These are phyloP conservation scores for Tetramorium simillimum DNA, from an alignment of 1,140 invertebrate genomes.

Conservation along the genomic window DNA sequence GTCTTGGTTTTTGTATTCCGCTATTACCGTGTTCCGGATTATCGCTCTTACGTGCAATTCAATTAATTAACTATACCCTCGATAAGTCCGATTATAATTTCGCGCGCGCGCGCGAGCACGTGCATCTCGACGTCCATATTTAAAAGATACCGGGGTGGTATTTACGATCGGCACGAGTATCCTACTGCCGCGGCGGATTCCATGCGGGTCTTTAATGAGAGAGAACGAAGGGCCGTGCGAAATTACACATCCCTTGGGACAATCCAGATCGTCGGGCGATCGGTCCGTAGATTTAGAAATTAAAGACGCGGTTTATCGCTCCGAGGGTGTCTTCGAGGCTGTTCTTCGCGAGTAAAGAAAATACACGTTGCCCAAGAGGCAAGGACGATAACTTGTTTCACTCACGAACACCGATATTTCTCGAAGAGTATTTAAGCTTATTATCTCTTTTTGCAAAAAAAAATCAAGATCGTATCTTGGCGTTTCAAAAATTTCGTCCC, in stretches of 20 bases:
- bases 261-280: constrained; percentile 8
- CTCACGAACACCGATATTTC: not conserved
- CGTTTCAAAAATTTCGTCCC: constrained; percentile 7
- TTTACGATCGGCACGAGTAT: constrained; percentile 39
- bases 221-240: not conserved
- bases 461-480: constrained; percentile 9
- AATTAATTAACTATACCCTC: constrained; percentile 34
- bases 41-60: constrained; percentile 14
- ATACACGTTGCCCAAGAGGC: not conserved
- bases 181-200: constrained; percentile 5
- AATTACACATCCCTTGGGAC: constrained; percentile 21
- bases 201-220: constrained; percentile 19
- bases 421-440: not conserved
- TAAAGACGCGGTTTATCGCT: constrained; percentile 42
- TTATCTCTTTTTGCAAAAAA: not conserved
- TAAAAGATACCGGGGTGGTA: constrained; percentile 17
- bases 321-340: constrained; percentile 3
- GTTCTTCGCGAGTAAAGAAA: constrained; percentile 7
- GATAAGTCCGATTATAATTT: constrained; percentile 35
- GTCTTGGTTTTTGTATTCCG: not conserved
- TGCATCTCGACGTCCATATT: not conserved
- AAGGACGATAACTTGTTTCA: constrained; percentile 3
- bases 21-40: constrained; percentile 10
- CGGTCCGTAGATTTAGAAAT: constrained; percentile 34
- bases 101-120: not conserved